phyloP scores from a whole-genome alignment of 2,113 vertebrate genomes.

The Perca flavescens region DNA sequence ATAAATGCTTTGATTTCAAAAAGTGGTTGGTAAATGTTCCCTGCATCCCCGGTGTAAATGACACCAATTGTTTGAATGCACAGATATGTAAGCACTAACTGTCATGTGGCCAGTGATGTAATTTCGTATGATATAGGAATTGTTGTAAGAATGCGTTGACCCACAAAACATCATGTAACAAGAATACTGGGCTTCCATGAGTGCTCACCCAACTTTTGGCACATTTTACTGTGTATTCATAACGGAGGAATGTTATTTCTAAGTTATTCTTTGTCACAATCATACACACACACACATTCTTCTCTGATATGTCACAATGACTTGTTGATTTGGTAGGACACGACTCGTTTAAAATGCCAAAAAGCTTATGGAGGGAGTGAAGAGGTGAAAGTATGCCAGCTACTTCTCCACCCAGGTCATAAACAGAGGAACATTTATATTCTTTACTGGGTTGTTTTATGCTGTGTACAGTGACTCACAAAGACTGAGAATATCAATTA shows the following conservation, averaged over 20 bases:
- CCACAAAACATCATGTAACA: background rate
- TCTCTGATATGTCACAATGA: slow-evolving; percentile 7
- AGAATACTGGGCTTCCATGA: background rate
- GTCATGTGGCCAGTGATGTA: too few relatives aligned
- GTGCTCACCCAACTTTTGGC: too few relatives aligned
- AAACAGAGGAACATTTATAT: too few relatives aligned
- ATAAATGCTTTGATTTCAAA: too few relatives aligned
- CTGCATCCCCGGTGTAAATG: too few relatives aligned
- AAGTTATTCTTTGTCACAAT: background rate
- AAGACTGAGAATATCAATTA: background rate
- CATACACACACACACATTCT: background rate
- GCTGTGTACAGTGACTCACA: background rate
- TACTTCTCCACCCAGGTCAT: accelerated
- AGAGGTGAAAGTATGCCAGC: background rate
- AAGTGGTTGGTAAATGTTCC: too few relatives aligned
- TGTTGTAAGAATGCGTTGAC: too few relatives aligned
- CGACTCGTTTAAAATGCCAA: slow-evolving; percentile 3
- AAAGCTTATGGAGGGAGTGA: background rate
- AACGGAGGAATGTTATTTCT: background rate
- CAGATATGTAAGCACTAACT: too few relatives aligned
- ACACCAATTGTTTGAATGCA: too few relatives aligned
- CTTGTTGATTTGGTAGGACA: background rate
- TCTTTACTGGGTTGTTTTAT: background rate
- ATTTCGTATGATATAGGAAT: too few relatives aligned
- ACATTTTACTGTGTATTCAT: background rate